Evolutionary conservation across 2,888 invertebrate species (phyloP), one percentile per base, ranked within the genome.

Genomic region (Lasius fuliginosus): DNA sequence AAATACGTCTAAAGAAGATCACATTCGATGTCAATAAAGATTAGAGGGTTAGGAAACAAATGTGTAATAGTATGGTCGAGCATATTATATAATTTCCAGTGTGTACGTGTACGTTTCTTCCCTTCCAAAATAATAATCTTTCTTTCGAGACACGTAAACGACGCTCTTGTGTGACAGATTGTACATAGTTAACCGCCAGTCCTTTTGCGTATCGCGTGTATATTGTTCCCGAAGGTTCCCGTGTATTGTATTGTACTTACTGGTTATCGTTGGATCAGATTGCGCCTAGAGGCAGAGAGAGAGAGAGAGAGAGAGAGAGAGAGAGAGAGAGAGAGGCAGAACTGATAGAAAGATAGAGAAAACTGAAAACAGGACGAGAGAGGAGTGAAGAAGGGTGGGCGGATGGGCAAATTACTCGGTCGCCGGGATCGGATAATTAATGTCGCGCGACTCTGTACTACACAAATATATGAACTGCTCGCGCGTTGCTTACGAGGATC

Each of bases 341-440:
- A 12, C 23, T 23, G 23, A 23, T 23, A 27, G 30, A 27, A 15
- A 3, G 60, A 30, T 15, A 60, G 30, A 15, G 27, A 60, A 30
- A 15, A 36, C 5, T 36, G 36, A n/a, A 27, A 27, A 53, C 6
- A n/a, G 30, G 27, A 4, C 12, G 60, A 60, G 30, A 12, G 15
- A 62, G 30, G n/a, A 40, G 36, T 6, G 18, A 27, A 6, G 65
- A 27, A 23, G 9, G 33, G 12, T 15, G 60, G 4, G 30, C 0
- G 8, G 15, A 53, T 15, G 67, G 42, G 77, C 68, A 79, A 79
- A 79, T 79, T 79, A 79, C 58, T 79, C 77, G 68, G 15, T 15
- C 30, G 68, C 68, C 33, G 77, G 42, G 68, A 79, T 79, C 69
- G 69, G 53, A 69, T 79, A 79, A 79, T 79, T 79, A 79, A 79